These are phyloP conservation scores for Catamblyrhynchus diadema DNA, from an alignment of 2,797 vertebrate genomes.

Conservation along the genomic window DNA sequence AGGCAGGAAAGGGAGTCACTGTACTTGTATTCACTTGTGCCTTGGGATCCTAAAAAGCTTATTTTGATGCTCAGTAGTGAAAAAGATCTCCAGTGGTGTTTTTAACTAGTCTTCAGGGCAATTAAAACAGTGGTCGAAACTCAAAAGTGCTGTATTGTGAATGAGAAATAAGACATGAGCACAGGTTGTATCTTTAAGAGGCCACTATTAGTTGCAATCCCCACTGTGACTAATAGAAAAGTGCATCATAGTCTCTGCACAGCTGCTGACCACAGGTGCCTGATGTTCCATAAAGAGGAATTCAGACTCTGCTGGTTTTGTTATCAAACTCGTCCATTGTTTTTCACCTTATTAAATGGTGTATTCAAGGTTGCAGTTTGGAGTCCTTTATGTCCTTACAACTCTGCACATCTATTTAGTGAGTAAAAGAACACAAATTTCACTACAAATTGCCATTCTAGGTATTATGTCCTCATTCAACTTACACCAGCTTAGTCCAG, in stretches of 20 bases:
- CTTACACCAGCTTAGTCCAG: neutral
- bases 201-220: neutral
- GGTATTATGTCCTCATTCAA: neutral
- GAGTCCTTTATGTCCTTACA: neutral
- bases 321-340: neutral
- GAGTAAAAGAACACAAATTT: neutral
- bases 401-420: neutral
- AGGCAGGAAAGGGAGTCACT: neutral
- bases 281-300: neutral
- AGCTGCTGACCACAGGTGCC: neutral
- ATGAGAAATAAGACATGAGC: neutral
- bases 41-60: neutral
- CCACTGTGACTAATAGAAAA: neutral
- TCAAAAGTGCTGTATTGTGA: neutral
- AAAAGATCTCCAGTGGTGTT: neutral
- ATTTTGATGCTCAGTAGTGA: neutral
- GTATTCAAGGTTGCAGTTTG: neutral
- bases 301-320: neutral
- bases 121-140: neutral
- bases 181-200: neutral
- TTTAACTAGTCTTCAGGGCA: neutral
- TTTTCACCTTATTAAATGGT: neutral
- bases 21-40: neutral
- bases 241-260: neutral
- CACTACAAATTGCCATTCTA: neutral